Conservation (phyloP, 2,797 vertebrate species). For the Heterohyrax brucei region DNA sequence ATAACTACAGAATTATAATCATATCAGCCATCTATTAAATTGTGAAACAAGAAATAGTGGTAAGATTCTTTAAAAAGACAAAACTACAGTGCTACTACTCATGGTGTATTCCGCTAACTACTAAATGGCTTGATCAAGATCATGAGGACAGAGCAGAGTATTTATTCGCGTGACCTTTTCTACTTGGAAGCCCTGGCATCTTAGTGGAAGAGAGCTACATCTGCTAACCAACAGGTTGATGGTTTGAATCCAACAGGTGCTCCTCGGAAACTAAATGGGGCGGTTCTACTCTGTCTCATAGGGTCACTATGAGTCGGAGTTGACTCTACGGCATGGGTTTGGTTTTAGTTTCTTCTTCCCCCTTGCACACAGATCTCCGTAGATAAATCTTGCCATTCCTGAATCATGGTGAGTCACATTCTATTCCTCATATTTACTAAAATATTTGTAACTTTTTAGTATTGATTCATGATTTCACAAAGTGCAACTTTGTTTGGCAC, state of each 20-base stretch:
- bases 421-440: neutral
- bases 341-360: too few species aligned
- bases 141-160: too few species aligned
- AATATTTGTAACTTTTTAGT: neutral
- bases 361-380: too few species aligned
- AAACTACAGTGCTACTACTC: rapidly evolving
- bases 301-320: too few species aligned
- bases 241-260: too few species aligned
- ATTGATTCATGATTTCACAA: neutral
- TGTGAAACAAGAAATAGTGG: neutral
- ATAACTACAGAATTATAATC: neutral
- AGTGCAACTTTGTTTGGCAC: neutral
- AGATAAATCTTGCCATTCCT: neutral
- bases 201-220: too few species aligned
- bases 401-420: rapidly evolving
- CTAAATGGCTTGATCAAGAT: neutral
- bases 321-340: too few species aligned
- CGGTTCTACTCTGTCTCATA: too few species aligned
- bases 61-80: neutral
- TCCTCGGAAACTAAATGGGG: too few species aligned
- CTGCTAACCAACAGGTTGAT: too few species aligned
- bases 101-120: neutral
- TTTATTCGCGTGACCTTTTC: neutral
- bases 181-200: too few species aligned
- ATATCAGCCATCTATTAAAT: neutral